Base-by-base conservation (phyloP, 2,888 invertebrate genomes). In the Xestia sexstrigata region DNA sequence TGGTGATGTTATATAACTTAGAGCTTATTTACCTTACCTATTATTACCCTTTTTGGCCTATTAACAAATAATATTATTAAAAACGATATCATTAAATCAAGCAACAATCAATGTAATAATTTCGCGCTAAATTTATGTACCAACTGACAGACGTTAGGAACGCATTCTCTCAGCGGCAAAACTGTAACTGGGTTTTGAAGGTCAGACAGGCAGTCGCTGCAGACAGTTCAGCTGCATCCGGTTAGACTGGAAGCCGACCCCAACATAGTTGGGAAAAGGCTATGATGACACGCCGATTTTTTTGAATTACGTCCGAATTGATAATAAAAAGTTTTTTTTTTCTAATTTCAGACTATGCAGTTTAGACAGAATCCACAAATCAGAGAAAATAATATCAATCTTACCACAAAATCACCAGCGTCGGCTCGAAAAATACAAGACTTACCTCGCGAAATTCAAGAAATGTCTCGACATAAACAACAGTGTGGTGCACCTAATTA, bases 391-490 rank as follows among this genome's bases (percentile, higher is more conserved):
- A 89, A 97, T 98, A 70, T 97, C 97, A 7, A 97, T 97, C 15
- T 94, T 99, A 63, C 98, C 99, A 0, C 92, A 95, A 17, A 97
- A 97, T 65, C 99, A 99, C 93, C 98, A 98, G 92, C 97, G 97
- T 65, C 97, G 98, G 88, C 95, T 99, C 4, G 96, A 97, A 3
- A 97, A 98, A 81, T 99, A 99, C 92, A 97, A 97, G 65, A 97
- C 97, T 5, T 98, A 99, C 92, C 95, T 99, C 65, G 96, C 97
- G 42, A 97, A 97, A 76, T 97, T 99, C 71, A 98, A 98, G 90
- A 97, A 97, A 73, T 99, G 99, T 91, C 97, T 99, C 63, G 98
- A 98, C 85, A 98, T 98, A 17, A 98, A 98, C 92, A 97, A 97
- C 68, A 95, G 96, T 66, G 97, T 97, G 35, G 97, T 98, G 8